A percentile compares a stretch with the other conserved stretches of the same genome.
Evolutionary conservation across 1,140 invertebrate genomes (phyloP).

Genomic region (Globodera ellingtonae): DNA sequence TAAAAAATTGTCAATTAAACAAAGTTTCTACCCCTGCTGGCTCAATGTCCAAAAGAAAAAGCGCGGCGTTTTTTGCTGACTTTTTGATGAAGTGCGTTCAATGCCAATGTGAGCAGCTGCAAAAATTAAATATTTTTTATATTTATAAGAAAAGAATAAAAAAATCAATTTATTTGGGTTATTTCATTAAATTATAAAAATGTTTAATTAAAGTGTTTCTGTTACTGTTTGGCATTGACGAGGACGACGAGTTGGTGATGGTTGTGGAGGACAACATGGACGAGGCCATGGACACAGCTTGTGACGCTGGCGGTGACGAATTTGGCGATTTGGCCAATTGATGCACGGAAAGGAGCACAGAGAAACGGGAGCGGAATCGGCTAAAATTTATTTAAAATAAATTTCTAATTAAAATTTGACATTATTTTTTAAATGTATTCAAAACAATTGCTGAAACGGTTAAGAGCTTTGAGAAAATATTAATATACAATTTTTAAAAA

Average conservation of each 20-base stretch:
- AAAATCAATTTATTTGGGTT: no score
- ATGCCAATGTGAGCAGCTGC: neutral
- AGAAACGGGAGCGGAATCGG: neutral
- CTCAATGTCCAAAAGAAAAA: conserved; percentile 27
- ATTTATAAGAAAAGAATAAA: neutral
- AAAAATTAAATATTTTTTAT: neutral
- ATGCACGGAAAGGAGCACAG: neutral
- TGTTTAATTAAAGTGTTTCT: neutral
- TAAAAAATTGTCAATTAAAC: no score
- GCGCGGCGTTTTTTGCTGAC: neutral
- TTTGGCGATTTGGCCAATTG: neutral
- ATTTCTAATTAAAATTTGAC: neutral
- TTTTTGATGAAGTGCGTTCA: neutral
- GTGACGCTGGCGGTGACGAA: no score
- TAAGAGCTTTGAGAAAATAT: no score
- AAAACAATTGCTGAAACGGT: no score
- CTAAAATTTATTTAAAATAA: neutral
- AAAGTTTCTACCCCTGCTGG: neutral
- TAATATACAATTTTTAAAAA: no score
- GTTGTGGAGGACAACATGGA: neutral
- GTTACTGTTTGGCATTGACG: neutral
- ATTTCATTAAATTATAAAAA: no score
- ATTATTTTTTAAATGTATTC: no score
- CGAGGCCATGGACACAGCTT: neutral
- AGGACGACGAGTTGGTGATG: neutral